Conservation (phyloP, 2,888 invertebrate species). For the Phengaris arion region DNA sequence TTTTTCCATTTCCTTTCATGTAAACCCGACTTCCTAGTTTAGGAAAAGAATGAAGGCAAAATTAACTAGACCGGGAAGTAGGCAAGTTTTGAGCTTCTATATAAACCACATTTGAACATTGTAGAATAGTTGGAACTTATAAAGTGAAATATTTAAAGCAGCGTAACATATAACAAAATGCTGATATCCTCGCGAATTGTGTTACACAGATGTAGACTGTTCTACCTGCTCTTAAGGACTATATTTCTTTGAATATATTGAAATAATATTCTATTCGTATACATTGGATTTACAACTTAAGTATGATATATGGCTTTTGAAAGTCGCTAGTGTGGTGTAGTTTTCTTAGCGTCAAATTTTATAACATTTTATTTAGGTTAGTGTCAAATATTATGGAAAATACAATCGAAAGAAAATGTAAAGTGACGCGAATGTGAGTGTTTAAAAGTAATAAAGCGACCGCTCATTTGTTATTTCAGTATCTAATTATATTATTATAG, state of each 20-base stretch:
- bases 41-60: slow-evolving; percentile 12
- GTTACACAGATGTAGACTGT: not conserved
- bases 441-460: too few relatives aligned
- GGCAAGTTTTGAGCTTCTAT: not conserved
- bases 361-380: slow-evolving; percentile 39
- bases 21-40: slow-evolving; percentile 15
- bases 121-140: slow-evolving; percentile 15
- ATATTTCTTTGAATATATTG: slow-evolving; percentile 8
- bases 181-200: slow-evolving; percentile 16
- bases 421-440: slow-evolving; percentile 29
- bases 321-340: slow-evolving; percentile 47
- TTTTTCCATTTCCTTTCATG: slow-evolving; percentile 20
- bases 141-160: slow-evolving; percentile 18
- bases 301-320: slow-evolving; percentile 37
- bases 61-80: slow-evolving; percentile 14
- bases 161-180: not conserved
- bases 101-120: slow-evolving; percentile 1
- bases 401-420: slow-evolving; percentile 31
- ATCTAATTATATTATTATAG: too few relatives aligned
- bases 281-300: slow-evolving; percentile 34
- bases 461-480: too few relatives aligned
- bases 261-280: slow-evolving; percentile 19
- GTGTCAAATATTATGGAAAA: slow-evolving; percentile 34
- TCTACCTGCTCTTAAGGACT: not conserved
- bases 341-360: slow-evolving; percentile 45